Evolutionary conservation across 1,140 invertebrate species (phyloP).

Genomic region (Drosophila biarmipes): DNA sequence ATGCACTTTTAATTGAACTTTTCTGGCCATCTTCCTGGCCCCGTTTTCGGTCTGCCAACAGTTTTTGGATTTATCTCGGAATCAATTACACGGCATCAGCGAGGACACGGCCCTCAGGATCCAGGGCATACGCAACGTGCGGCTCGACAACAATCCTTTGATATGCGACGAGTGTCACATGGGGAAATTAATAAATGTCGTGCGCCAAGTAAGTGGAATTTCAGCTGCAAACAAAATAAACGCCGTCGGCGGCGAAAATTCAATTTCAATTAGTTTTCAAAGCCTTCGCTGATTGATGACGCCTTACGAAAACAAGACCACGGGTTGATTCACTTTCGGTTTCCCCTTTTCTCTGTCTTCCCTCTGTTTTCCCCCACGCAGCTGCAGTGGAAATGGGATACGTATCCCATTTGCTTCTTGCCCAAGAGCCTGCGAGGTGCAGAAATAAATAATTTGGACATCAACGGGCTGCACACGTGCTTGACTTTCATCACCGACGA

Average conservation of each 20-base stretch:
- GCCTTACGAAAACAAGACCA: background rate
- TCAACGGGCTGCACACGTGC: conserved; percentile 74
- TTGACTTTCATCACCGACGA: conserved; percentile 83
- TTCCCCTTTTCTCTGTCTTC: conserved; percentile 2
- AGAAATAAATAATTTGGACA: conserved; percentile 82
- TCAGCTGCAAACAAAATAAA: conserved; percentile 17
- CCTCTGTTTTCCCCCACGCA: conserved; percentile 20
- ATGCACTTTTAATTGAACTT: conserved; percentile 55
- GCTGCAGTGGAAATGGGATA: conserved; percentile 82
- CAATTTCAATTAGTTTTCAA: conserved; percentile 62
- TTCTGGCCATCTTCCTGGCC: conserved; percentile 25
- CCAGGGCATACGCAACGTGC: conserved; percentile 85
- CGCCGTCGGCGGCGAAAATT: conserved; percentile 14
- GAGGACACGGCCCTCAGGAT: conserved; percentile 85
- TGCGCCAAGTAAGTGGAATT: conserved; percentile 79
- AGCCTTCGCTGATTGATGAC: conserved; percentile 49
- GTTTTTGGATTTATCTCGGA: conserved; percentile 87
- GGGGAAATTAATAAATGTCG: conserved; percentile 84
- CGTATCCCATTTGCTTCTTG: conserved; percentile 83
- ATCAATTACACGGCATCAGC: conserved; percentile 87
- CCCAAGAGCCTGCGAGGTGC: conserved; percentile 80
- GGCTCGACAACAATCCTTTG: conserved; percentile 88
- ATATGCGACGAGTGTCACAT: conserved; percentile 88
- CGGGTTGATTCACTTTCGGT: conserved; percentile 1
- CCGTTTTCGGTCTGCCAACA: conserved; percentile 33